These are phyloP conservation scores for Cistogaster globosa DNA, from an alignment of 2,888 invertebrate genomes.

Conservation along the genomic window DNA sequence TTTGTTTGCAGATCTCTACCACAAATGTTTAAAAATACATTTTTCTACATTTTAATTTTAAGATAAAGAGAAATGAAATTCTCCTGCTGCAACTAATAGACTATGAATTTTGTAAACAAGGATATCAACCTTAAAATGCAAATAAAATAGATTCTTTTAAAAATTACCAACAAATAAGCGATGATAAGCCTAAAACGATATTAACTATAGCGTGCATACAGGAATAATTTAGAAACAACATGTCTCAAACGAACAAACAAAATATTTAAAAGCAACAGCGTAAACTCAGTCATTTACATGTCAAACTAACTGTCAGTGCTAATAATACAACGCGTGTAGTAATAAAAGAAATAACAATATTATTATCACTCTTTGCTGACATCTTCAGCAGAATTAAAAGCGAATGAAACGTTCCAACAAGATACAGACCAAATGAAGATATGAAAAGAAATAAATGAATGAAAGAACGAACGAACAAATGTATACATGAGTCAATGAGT, in stretches of 20 bases:
- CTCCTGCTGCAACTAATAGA: no score
- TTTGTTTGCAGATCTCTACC: no score
- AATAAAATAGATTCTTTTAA: background rate
- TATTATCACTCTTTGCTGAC: slow-evolving; percentile 73
- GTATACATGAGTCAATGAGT: slow-evolving; percentile 16
- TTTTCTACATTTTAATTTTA: no score
- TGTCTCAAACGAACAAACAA: slow-evolving; percentile 37
- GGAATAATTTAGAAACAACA: slow-evolving; percentile 36
- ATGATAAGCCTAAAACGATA: background rate
- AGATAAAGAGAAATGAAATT: no score
- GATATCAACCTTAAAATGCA: no score
- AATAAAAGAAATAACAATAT: slow-evolving; percentile 74
- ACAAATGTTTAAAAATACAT: no score
- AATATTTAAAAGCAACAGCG: slow-evolving; percentile 57
- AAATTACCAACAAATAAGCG: background rate
- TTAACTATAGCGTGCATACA: slow-evolving; percentile 18
- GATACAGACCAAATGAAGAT: slow-evolving; percentile 23
- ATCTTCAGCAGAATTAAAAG: slow-evolving; percentile 52
- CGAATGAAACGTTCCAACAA: slow-evolving; percentile 22
- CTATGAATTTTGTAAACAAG: no score
- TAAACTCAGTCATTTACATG: slow-evolving; percentile 74
- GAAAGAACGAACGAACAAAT: slow-evolving; percentile 35
- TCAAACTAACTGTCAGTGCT: slow-evolving; percentile 75
- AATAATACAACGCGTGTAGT: slow-evolving; percentile 73
- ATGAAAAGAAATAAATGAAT: slow-evolving; percentile 28